A percentile compares a stretch with the other conserved stretches of the same genome.
Conservation (phyloP, 2,113 vertebrate genomes). For the Fregata magnificens region DNA sequence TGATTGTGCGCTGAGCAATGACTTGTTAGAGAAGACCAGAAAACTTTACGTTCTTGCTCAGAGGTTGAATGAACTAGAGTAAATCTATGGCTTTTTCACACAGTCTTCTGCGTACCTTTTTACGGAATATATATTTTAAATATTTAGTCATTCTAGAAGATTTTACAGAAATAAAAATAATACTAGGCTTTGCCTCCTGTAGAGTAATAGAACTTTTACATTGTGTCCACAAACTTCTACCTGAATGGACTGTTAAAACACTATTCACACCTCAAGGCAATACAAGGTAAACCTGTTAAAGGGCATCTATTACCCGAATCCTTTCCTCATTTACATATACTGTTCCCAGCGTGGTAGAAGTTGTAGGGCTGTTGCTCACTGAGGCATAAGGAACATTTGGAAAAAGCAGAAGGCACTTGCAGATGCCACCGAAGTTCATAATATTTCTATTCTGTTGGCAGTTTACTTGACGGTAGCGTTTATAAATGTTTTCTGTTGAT, state of each 20-base stretch:
- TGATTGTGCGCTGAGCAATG: background rate
- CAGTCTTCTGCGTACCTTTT: background rate
- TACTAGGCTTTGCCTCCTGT: background rate
- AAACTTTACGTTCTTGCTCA: background rate
- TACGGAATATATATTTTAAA: background rate
- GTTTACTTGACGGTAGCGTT: background rate
- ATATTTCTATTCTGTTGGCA: background rate
- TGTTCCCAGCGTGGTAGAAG: too few relatives aligned
- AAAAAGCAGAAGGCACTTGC: background rate
- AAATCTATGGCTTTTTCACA: background rate
- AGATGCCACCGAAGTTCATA: background rate
- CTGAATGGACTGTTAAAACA: background rate
- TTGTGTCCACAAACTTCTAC: background rate
- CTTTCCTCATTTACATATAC: fast-evolving
- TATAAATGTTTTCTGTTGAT: background rate
- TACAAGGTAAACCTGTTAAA: background rate
- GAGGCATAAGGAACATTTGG: background rate
- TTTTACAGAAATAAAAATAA: background rate
- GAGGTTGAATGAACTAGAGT: background rate
- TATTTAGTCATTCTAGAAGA: background rate
- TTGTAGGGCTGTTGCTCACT: background rate
- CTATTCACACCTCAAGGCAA: background rate
- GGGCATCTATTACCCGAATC: background rate
- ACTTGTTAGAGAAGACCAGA: background rate
- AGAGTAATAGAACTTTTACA: background rate